phyloP scores from a whole-genome alignment of 2,888 invertebrate genomes.

The Cerastis rubricosa region DNA sequence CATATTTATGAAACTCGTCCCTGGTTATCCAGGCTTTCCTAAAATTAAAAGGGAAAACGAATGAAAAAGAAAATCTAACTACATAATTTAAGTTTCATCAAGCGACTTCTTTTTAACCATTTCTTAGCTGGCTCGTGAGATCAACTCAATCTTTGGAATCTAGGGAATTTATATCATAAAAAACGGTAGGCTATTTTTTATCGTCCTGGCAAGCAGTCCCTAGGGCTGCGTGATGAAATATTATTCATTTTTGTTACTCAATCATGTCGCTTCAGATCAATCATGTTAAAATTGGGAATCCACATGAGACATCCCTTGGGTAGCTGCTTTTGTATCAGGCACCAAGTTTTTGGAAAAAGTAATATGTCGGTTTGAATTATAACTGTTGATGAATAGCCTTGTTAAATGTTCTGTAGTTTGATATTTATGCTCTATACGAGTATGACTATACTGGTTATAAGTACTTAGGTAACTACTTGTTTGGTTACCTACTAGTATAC shows the following conservation, averaged over 20 bases:
- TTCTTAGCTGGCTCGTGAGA: neutral
- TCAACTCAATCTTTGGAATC: slow-evolving; percentile 1
- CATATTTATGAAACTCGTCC: neutral
- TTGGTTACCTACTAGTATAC: neutral
- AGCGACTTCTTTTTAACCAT: neutral
- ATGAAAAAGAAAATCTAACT: neutral
- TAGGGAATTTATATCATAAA: slow-evolving; percentile 32
- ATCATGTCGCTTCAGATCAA: slow-evolving; percentile 60
- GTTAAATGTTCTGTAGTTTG: slow-evolving; percentile 10
- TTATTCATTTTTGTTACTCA: slow-evolving; percentile 63
- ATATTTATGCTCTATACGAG: neutral
- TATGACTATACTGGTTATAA: neutral
- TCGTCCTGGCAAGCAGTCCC: slow-evolving; percentile 47
- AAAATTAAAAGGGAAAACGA: neutral
- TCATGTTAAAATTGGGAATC: slow-evolving; percentile 60
- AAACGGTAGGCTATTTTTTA: slow-evolving; percentile 47
- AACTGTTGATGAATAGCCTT: slow-evolving; percentile 25
- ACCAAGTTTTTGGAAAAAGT: slow-evolving; percentile 20
- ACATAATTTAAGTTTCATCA: neutral
- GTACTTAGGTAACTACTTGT: neutral
- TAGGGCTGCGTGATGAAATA: slow-evolving; percentile 58
- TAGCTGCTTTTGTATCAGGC: slow-evolving; percentile 27
- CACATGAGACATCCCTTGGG: slow-evolving; percentile 54
- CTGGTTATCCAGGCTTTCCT: neutral
- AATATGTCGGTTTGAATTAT: slow-evolving; percentile 10